Evolutionary conservation across 2,113 vertebrate species (phyloP).

Genomic region (Glaucidium brasilianum): DNA sequence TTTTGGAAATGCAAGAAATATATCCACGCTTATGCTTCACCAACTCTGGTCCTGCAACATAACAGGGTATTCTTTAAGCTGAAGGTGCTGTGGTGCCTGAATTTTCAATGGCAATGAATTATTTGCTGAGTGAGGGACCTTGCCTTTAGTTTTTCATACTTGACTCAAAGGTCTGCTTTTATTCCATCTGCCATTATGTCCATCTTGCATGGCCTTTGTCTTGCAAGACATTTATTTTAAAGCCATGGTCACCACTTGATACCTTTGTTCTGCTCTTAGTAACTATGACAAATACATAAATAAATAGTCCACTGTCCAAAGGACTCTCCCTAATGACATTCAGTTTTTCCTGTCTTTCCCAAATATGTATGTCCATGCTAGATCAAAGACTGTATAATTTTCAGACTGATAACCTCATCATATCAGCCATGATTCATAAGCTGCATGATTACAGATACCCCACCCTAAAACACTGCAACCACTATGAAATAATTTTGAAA

Average conservation of each 20-base stretch:
- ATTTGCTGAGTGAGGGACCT: background rate
- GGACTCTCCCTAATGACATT: background rate
- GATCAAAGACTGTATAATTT: background rate
- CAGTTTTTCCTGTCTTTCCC: background rate
- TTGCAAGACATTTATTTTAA: background rate
- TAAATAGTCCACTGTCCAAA: background rate
- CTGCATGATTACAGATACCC: background rate
- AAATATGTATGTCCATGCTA: background rate
- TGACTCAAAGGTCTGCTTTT: background rate
- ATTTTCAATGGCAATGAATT: background rate
- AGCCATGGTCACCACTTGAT: background rate
- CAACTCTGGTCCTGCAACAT: background rate
- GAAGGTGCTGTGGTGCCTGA: background rate
- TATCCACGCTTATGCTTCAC: background rate
- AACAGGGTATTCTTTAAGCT: background rate
- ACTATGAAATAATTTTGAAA: slow-evolving; percentile 53
- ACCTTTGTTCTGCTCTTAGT: background rate
- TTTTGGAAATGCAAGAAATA: background rate
- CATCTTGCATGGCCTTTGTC: background rate
- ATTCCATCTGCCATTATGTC: background rate
- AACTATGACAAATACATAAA: background rate
- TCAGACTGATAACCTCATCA: background rate
- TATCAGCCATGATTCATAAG: slow-evolving; percentile 14
- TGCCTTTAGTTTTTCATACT: background rate
- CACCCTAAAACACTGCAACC: slow-evolving; percentile 26